Percentiles rank a stretch among this genome's conserved stretches.
These are phyloP conservation scores for Ferdinandea cuprea DNA, from an alignment of 2,888 invertebrate genomes.

Conservation along the genomic window DNA sequence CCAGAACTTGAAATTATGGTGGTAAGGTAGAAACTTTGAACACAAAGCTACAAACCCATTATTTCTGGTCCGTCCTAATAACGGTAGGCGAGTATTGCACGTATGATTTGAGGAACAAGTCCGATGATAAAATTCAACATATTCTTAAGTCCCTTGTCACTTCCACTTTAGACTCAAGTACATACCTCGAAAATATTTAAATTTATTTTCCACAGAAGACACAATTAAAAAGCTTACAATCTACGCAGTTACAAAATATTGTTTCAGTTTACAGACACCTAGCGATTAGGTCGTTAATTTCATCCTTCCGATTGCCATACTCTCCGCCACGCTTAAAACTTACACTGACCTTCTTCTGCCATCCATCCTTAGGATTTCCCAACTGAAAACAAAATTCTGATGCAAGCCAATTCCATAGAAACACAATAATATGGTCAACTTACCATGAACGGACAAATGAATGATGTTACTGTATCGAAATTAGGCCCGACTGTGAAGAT, in stretches of 20 bases:
- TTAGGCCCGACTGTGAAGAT: constrained; percentile 82
- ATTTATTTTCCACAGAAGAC: constrained; percentile 30
- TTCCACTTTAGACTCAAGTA: too few relatives aligned
- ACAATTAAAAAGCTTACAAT: constrained; percentile 38
- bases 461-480: constrained; percentile 79
- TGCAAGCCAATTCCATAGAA: not conserved
- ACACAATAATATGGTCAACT: constrained; percentile 39
- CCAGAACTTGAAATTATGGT: too few relatives aligned
- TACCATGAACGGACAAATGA: constrained; percentile 82
- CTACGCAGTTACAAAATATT: constrained; percentile 24
- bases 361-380: constrained; percentile 81
- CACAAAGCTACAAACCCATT: too few relatives aligned
- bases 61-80: too few relatives aligned
- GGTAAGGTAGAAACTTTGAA: too few relatives aligned
- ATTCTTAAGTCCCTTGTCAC: too few relatives aligned
- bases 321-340: constrained; percentile 82
- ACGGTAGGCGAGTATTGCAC: too few relatives aligned
- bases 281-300: constrained; percentile 80
- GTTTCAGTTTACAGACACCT: constrained; percentile 79
- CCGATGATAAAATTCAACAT: too few relatives aligned
- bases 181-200: not conserved
- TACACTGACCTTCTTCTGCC: constrained; percentile 81
- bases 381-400: constrained; percentile 76
- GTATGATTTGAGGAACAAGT: too few relatives aligned
- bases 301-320: constrained; percentile 81